A percentile compares a stretch with the other conserved stretches of the same genome.
These are phyloP conservation scores for Gastracanthus pulcherrimus DNA, from an alignment of 2,888 invertebrate species.

Conservation along the genomic window DNA sequence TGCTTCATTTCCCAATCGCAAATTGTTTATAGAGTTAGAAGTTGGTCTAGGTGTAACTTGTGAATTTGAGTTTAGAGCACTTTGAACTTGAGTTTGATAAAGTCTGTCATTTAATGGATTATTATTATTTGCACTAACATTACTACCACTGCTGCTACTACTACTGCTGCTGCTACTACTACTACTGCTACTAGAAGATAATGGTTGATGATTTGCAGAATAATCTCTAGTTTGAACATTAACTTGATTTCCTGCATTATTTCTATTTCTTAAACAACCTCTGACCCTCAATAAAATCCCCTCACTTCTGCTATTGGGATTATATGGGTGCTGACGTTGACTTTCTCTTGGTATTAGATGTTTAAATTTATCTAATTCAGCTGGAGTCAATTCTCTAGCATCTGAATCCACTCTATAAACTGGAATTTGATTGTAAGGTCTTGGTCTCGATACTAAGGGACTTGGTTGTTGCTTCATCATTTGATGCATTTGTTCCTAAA, in stretches of 20 bases:
- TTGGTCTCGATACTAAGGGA: conserved; percentile 63
- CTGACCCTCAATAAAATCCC: conserved; percentile 61
- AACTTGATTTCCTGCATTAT: conserved; percentile 15
- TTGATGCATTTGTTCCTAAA: conserved; percentile 69
- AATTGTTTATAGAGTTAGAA: neutral
- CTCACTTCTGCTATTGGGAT: conserved; percentile 62
- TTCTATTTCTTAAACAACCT: conserved; percentile 59
- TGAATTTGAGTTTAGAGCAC: conserved; percentile 9
- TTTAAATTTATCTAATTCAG: conserved; percentile 79
- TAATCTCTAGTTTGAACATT: conserved; percentile 45
- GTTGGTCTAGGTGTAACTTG: neutral
- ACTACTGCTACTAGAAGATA: conserved; percentile 1
- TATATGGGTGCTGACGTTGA: conserved; percentile 61
- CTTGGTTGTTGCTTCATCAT: conserved; percentile 68
- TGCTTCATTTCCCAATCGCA: conserved; percentile 6
- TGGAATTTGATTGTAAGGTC: conserved; percentile 78
- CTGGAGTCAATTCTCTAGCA: conserved; percentile 79
- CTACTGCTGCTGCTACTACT: conserved; percentile 6
- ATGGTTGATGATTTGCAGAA: conserved; percentile 19
- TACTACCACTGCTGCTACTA: neutral
- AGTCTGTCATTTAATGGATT: conserved; percentile 24
- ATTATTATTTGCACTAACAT: neutral
- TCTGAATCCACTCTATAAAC: conserved; percentile 81
- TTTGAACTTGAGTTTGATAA: conserved; percentile 9
- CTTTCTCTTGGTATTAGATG: conserved; percentile 70